phyloP scores from a whole-genome alignment of 2,888 invertebrate genomes.

The Galerucella nymphaeae region DNA sequence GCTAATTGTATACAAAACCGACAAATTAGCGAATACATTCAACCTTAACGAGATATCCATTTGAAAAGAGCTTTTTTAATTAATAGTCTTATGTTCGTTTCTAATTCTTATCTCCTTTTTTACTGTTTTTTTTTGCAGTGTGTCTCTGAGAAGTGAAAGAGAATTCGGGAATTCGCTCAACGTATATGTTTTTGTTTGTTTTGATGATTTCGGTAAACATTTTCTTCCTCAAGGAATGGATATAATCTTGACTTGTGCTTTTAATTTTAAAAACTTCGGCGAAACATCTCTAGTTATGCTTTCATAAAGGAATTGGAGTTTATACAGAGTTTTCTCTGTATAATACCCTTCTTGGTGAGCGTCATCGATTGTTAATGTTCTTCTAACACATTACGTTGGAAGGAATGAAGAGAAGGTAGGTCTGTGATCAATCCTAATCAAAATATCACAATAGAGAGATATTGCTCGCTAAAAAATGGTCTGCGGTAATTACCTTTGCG shows the following conservation, averaged over 20 bases:
- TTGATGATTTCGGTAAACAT: not conserved
- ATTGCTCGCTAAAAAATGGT: too few species aligned
- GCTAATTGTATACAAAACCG: constrained; percentile 55
- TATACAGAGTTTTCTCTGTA: too few species aligned
- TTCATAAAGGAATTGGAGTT: too few species aligned
- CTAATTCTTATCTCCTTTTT: constrained; percentile 5
- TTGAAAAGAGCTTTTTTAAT: constrained; percentile 50
- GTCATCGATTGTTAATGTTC: too few species aligned
- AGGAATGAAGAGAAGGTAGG: too few species aligned
- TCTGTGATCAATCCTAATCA: too few species aligned
- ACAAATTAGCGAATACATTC: constrained; percentile 57
- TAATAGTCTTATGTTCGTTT: constrained; percentile 42
- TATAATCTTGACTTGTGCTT: not conserved
- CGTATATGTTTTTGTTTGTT: not conserved
- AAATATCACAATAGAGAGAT: too few species aligned
- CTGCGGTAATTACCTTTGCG: too few species aligned
- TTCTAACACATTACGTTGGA: too few species aligned
- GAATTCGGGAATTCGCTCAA: not conserved
- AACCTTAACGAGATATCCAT: constrained; percentile 56
- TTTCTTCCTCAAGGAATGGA: not conserved
- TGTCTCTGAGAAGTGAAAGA: not conserved
- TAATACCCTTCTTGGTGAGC: too few species aligned
- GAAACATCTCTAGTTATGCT: too few species aligned
- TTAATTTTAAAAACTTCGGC: too few species aligned
- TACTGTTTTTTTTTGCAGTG: not conserved